Evolutionary conservation across 2,113 vertebrate species (phyloP).

Genomic region (Gallinago media): DNA sequence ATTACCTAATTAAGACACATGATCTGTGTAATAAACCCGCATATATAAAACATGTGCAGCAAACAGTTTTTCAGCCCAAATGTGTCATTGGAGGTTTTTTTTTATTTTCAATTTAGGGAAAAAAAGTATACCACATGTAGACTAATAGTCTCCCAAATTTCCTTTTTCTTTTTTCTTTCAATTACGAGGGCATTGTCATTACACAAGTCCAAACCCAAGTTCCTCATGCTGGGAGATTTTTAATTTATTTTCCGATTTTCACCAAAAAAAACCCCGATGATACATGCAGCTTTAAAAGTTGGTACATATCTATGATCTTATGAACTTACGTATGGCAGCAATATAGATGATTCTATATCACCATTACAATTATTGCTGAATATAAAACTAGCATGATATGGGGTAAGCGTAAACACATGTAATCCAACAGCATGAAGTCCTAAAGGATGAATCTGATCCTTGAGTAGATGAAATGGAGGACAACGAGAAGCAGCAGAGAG

Average conservation of each 20-base stretch:
- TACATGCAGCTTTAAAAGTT: neutral
- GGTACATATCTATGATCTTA: neutral
- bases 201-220: neutral
- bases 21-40: conserved; percentile 57
- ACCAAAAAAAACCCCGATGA: neutral
- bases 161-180: conserved; percentile 34
- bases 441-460: neutral
- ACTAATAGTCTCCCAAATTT: conserved; percentile 40
- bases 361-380: neutral
- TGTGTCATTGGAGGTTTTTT: conserved; percentile 11
- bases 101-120: neutral
- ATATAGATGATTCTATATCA: neutral
- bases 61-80: conserved; percentile 34
- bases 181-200: neutral
- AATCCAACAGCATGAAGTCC: neutral
- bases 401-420: neutral
- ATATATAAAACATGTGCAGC: conserved; percentile 60
- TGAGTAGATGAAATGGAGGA: neutral
- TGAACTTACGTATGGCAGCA: neutral
- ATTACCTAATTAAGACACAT: conserved; percentile 65
- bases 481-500: neutral
- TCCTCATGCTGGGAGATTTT: neutral
- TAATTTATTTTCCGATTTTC: neutral
- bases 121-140: conserved; percentile 29
- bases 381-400: neutral